These are phyloP conservation scores for Ephydatia muelleri DNA, from an alignment of 37 sponge, comb jelly and placozoan species.

Conservation along the genomic window DNA sequence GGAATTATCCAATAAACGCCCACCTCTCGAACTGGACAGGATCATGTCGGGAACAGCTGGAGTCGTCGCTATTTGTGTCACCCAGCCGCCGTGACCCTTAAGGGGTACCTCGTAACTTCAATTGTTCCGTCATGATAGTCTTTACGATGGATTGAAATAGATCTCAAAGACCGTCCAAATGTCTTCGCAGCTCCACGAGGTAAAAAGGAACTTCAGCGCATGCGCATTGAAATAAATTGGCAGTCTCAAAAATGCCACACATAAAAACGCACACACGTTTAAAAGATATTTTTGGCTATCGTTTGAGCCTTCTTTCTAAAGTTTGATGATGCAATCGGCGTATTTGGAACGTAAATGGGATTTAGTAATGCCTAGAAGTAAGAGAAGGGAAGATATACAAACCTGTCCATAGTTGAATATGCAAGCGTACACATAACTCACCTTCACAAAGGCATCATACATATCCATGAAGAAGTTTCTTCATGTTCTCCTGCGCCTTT, in stretches of 20 bases:
- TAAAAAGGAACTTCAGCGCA: constrained; percentile 17
- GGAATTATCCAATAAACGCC: not conserved
- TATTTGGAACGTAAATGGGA: constrained; percentile 89
- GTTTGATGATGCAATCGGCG: constrained; percentile 67
- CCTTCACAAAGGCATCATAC: constrained; percentile 92
- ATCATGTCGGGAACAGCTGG: constrained; percentile 93
- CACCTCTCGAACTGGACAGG: constrained; percentile 90
- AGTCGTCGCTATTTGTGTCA: constrained; percentile 99
- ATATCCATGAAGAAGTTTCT: constrained; percentile 89
- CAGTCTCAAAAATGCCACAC: too few relatives aligned
- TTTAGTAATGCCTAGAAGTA: constrained; percentile 75
- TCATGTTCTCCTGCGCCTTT: constrained; percentile 74
- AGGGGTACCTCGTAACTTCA: constrained; percentile 84
- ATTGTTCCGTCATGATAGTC: constrained; percentile 74
- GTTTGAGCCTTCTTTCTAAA: constrained; percentile 72
- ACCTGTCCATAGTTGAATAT: too few relatives aligned
- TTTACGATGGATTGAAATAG: constrained; percentile 6
- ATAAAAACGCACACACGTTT: not conserved
- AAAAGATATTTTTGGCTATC: constrained; percentile 58
- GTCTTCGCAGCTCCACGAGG: not conserved
- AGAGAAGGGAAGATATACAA: too few relatives aligned
- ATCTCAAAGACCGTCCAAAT: not conserved
- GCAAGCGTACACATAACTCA: not conserved
- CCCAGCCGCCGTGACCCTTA: constrained; percentile 98
- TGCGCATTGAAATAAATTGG: constrained; percentile 8